Percentiles rank a stretch among this genome's conserved stretches.
These are phyloP conservation scores for Harpalus rubripes DNA, from an alignment of 2,888 invertebrate species.

Conservation along the genomic window DNA sequence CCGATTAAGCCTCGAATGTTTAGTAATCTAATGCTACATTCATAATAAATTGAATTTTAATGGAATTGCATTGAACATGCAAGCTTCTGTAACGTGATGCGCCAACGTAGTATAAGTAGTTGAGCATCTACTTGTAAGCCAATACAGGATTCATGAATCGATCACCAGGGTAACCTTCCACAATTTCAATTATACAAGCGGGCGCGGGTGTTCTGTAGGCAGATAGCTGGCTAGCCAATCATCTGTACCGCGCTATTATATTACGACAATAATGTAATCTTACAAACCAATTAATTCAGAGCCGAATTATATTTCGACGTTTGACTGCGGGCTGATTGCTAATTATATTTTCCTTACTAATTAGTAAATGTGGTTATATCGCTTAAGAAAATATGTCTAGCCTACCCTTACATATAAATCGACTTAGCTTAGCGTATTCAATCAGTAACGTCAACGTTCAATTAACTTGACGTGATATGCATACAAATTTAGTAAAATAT, in stretches of 20 bases:
- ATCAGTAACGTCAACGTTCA: background rate
- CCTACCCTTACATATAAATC: background rate
- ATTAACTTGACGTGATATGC: background rate
- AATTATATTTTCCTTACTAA: conserved; percentile 19
- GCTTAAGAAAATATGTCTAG: background rate
- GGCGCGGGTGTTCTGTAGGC: conserved; percentile 10
- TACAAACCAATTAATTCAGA: conserved; percentile 18
- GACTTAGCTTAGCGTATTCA: background rate
- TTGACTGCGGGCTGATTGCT: background rate
- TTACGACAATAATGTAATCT: conserved; percentile 31
- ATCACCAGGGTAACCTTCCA: conserved; percentile 16
- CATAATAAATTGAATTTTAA: no score
- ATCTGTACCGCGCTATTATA: conserved; percentile 19
- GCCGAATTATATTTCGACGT: conserved; percentile 19
- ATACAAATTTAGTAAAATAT: no score
- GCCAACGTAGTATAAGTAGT: no score
- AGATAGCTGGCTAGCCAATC: conserved; percentile 14
- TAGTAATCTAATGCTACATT: no score
- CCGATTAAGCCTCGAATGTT: no score
- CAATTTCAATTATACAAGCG: conserved; percentile 38
- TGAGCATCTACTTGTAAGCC: background rate
- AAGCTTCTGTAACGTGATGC: no score
- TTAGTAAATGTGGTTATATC: conserved; percentile 2
- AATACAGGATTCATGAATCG: conserved; percentile 39
- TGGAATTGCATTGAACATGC: no score